A percentile compares a stretch with the other conserved stretches of the same genome.
Evolutionary conservation across 2,113 vertebrate species (phyloP).

Genomic region (Phocoena sinus): DNA sequence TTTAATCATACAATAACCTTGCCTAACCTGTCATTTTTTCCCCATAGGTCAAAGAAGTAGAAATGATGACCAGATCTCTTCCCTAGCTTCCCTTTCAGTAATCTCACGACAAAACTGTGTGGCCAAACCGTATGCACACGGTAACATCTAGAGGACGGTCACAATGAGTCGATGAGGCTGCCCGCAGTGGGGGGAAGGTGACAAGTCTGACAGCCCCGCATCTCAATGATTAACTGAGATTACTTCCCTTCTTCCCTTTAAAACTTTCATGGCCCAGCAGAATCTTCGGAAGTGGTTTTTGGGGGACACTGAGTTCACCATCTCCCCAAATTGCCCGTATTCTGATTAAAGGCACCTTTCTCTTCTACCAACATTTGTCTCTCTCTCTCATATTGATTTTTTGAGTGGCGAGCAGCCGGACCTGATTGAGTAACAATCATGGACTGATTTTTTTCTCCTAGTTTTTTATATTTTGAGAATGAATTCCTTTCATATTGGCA

Average conservation of each 20-base stretch:
- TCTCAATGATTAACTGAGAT: background rate
- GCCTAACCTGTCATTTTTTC: background rate
- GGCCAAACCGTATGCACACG: fast-evolving
- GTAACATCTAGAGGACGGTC: background rate
- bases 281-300: background rate
- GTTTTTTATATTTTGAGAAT: background rate
- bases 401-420: background rate
- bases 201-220: background rate
- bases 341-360: background rate
- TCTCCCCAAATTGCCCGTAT: background rate
- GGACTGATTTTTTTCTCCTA: background rate
- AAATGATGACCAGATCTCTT: background rate
- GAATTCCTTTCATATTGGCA: background rate
- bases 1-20: background rate
- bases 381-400: background rate
- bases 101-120: background rate
- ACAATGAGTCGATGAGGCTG: background rate
- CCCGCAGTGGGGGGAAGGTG: background rate
- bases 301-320: background rate
- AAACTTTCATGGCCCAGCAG: background rate
- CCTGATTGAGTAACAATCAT: background rate
- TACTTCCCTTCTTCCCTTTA: background rate
- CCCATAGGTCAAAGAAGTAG: background rate
- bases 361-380: background rate
- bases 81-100: background rate